These are phyloP conservation scores for Pachydiplax longipennis DNA, from an alignment of 2,888 invertebrate species.

Conservation along the genomic window DNA sequence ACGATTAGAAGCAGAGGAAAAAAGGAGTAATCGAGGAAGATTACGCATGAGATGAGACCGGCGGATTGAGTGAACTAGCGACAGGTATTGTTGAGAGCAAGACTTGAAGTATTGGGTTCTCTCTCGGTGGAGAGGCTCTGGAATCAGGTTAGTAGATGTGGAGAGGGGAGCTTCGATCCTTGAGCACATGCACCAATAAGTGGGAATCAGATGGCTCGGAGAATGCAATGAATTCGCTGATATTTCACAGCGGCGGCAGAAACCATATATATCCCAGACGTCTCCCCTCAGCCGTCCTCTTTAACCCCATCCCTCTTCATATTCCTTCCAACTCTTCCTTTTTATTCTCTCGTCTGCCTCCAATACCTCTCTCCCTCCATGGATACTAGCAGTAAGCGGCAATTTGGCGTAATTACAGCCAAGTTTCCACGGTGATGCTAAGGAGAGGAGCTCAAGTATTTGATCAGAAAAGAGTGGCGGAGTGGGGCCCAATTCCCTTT, in stretches of 20 bases:
- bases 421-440: background rate
- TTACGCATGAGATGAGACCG: background rate
- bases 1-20: background rate
- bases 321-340: background rate
- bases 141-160: background rate
- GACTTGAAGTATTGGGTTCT: background rate
- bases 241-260: background rate
- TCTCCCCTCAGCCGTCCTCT: background rate
- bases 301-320: background rate
- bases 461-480: slow-evolving; percentile 10
- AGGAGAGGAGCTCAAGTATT: background rate
- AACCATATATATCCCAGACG: background rate
- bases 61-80: background rate
- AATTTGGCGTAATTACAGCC: slow-evolving; percentile 1
- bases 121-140: background rate
- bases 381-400: background rate
- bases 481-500: background rate
- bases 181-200: background rate
- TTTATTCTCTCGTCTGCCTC: background rate
- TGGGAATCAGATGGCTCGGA: background rate
- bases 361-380: background rate
- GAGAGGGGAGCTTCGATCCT: background rate
- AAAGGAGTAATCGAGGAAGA: background rate
- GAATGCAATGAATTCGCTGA: background rate
- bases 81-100: background rate